phyloP scores from a whole-genome alignment of 2,113 vertebrate species.

The Carettochelys insculpta region DNA sequence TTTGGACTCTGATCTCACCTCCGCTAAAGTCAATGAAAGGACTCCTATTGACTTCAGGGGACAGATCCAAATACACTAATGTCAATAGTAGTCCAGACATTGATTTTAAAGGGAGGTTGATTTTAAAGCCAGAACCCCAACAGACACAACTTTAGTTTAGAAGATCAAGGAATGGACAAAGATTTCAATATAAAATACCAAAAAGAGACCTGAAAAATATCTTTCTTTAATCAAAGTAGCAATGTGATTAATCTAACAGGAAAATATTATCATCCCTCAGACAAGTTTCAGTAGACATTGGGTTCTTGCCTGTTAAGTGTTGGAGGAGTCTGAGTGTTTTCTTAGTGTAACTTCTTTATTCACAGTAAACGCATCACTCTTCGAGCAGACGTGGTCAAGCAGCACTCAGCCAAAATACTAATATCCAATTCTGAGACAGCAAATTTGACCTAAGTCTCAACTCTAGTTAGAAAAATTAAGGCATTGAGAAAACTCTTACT shows the following conservation, averaged over 20 bases:
- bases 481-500: conserved; percentile 5
- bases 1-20: conserved; percentile 36
- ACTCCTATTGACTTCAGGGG: conserved; percentile 29
- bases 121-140: neutral
- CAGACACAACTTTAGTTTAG: neutral
- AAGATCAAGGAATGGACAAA: neutral
- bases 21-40: conserved; percentile 51
- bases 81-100: conserved; percentile 26
- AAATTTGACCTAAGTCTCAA: neutral
- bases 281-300: neutral
- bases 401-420: conserved; percentile 42
- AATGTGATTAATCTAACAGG: neutral
- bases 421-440: conserved; percentile 12
- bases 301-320: neutral
- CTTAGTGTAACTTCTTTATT: conserved; percentile 7
- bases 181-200: neutral
- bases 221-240: neutral
- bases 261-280: neutral
- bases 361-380: conserved; percentile 2
- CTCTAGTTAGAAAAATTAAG: neutral
- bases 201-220: neutral
- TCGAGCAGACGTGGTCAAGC: conserved; percentile 17
- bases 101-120: neutral
- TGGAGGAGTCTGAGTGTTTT: neutral
- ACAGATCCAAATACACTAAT: neutral